phyloP scores from a whole-genome alignment of 2,113 vertebrate species.

The Phasianus colchicus region DNA sequence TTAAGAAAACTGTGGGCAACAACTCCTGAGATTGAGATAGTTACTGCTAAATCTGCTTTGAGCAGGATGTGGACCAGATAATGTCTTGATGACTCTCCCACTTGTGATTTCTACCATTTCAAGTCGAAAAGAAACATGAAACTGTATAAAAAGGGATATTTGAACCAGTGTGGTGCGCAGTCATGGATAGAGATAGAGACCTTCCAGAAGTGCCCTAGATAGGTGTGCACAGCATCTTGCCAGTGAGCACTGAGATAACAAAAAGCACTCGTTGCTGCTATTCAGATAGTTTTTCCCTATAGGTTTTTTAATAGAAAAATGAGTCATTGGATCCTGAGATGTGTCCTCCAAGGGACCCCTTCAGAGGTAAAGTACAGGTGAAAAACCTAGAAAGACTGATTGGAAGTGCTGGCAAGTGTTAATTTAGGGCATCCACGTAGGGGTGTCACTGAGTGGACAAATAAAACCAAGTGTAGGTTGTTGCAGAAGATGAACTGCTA shows the following conservation, averaged over 20 bases:
- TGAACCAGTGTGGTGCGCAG: background rate
- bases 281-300: background rate
- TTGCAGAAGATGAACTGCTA: background rate
- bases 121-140: background rate
- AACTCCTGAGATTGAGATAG: background rate
- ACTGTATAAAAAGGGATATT: background rate
- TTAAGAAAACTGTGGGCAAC: background rate
- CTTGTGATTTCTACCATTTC: background rate
- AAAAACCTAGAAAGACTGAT: background rate
- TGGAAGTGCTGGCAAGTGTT: background rate
- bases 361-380: background rate
- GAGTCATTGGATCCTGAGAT: background rate
- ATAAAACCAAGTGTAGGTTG: background rate
- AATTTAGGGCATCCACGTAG: background rate
- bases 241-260: background rate
- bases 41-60: background rate
- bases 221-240: rapidly evolving
- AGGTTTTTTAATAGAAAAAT: background rate
- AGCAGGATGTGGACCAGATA: background rate
- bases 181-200: background rate
- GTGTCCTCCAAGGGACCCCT: rapidly evolving
- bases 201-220: background rate
- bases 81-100: background rate
- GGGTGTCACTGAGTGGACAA: background rate
- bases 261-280: rapidly evolving